A percentile compares a stretch with the other conserved stretches of the same genome.
Conservation (phyloP, 2,113 vertebrate genomes). For the Odontesthes bonariensis region DNA sequence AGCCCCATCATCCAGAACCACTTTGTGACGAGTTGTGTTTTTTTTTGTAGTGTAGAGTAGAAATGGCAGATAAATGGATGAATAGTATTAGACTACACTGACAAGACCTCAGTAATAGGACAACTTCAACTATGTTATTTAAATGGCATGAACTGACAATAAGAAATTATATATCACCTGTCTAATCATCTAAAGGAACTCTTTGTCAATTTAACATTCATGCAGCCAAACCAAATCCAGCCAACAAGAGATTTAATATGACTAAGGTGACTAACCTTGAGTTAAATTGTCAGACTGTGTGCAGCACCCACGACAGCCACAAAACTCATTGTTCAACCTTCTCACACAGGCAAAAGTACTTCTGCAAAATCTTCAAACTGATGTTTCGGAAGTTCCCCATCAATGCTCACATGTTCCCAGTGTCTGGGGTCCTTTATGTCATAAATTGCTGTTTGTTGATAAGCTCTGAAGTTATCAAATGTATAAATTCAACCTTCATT, state of each 20-base stretch:
- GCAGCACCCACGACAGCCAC: background rate
- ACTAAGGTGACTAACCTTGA: background rate
- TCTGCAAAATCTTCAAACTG: background rate
- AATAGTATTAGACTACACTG: no score
- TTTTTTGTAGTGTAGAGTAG: no score
- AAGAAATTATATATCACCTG: no score
- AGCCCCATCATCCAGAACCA: background rate
- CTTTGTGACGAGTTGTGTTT: no score
- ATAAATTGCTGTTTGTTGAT: background rate
- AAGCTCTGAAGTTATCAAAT: background rate
- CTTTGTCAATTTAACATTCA: no score
- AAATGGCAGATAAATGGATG: no score
- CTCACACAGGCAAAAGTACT: background rate
- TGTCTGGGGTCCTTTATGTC: background rate
- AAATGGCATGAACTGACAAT: no score
- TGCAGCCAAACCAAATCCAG: no score
- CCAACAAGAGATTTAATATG: background rate
- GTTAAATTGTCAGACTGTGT: background rate
- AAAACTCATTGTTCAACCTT: background rate
- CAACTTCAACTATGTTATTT: no score
- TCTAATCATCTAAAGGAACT: no score
- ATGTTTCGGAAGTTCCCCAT: background rate
- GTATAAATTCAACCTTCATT: slow-evolving; percentile 27
- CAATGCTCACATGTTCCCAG: background rate
- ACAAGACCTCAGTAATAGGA: no score